phyloP scores from a whole-genome alignment of 2,113 vertebrate genomes.

The Scartelaos histophorus region DNA sequence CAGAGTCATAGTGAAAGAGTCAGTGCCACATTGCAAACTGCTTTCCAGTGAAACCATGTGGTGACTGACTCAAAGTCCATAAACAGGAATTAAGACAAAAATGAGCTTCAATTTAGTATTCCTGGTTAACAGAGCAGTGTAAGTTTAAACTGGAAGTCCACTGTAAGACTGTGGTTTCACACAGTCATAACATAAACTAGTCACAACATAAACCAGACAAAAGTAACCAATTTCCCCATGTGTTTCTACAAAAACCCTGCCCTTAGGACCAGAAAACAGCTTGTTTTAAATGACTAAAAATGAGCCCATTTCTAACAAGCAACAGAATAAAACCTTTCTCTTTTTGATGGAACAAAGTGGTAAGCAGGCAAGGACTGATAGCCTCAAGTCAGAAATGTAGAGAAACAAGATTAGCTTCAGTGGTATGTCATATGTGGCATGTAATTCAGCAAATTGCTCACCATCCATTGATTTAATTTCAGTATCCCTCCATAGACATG shows the following conservation, averaged over 20 bases:
- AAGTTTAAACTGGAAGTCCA: conserved; percentile 8
- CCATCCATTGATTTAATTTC: conserved; percentile 19
- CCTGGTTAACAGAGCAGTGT: conserved; percentile 28
- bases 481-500: conserved; percentile 15
- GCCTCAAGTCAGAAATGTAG: neutral
- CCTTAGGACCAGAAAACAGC: neutral
- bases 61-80: conserved; percentile 22
- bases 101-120: conserved; percentile 39
- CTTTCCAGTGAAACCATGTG: conserved; percentile 23
- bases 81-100: conserved; percentile 34
- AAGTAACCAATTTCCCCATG: too few relatives aligned
- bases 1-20: conserved; percentile 49
- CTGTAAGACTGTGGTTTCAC: neutral
- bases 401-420: conserved; percentile 3
- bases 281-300: neutral
- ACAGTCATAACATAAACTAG: too few relatives aligned
- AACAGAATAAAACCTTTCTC: neutral
- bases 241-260: neutral
- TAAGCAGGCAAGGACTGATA: neutral
- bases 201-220: too few relatives aligned
- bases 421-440: neutral
- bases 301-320: neutral
- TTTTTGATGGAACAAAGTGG: neutral
- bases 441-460: conserved; percentile 33
- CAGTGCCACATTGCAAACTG: conserved; percentile 14